phyloP scores from a whole-genome alignment of 2,797 vertebrate species.

The Pyrocephalus nanus region DNA sequence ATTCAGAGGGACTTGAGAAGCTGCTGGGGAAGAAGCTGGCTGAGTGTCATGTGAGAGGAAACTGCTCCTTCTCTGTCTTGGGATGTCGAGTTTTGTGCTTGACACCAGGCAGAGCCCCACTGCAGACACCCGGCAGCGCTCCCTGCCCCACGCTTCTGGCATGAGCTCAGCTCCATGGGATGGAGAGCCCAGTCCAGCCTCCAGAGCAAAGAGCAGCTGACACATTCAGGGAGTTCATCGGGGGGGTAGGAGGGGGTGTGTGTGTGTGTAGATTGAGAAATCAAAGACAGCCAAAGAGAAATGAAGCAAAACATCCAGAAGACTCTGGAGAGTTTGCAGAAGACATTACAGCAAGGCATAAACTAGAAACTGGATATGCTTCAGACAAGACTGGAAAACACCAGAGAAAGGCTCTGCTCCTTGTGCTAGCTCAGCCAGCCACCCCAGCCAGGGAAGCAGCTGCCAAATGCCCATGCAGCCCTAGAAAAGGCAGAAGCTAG shows the following conservation, averaged over 20 bases:
- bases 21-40: not conserved
- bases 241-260: too few species aligned
- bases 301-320: not conserved
- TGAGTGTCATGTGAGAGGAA: not conserved
- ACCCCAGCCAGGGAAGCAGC: not conserved
- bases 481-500: not conserved
- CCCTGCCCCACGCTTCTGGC: not conserved
- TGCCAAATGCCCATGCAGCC: not conserved
- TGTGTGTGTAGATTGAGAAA: not conserved
- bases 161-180: accelerated
- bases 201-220: not conserved
- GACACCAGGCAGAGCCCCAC: not conserved
- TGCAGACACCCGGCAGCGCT: accelerated
- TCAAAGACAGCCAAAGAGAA: not conserved
- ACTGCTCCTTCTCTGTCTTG: not conserved
- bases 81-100: not conserved
- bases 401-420: not conserved
- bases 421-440: not conserved
- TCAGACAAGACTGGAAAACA: not conserved
- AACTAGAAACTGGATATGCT: not conserved
- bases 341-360: not conserved
- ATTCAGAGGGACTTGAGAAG: not conserved
- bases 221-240: not conserved
- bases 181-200: not conserved
- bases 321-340: not conserved